Evolutionary conservation across 2,113 vertebrate species (phyloP), one percentile per base, ranked within the genome.

Genomic region (Astur gentilis): DNA sequence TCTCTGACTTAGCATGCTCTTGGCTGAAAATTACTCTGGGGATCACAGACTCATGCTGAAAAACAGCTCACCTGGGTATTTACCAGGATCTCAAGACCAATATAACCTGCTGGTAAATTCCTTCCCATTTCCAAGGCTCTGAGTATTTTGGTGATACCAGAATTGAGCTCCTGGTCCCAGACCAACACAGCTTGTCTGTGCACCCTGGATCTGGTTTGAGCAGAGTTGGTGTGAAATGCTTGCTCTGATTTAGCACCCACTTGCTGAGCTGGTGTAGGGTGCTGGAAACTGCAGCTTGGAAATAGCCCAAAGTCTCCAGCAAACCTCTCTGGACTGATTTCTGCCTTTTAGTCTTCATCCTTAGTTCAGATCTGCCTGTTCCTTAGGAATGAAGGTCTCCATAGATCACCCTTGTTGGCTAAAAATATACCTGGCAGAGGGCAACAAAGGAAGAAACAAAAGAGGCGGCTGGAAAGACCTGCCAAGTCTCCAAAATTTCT

Each of bases 121-220:
- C 71, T 77, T 27, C 64, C 40, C 3, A 0, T 77, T 78, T 36
- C 76, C 65, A 45, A n/a, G 40, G n/a, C 52, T 64, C 47, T 3
- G 47, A 57, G 16, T 29, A 26, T 77, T 86, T 80, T 21, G 44
- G 44, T 34, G 79, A 55, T 9, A 7, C 10, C 66, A 66, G 76
- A 47, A 42, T 14, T 6, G 6, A 65, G 52, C 26, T 84, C 42
- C 72, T n/a, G 71, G 36, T 55, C 45, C 78, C 47, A 57, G 29
- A 55, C 11, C 1, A 0, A 36, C 42, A 40, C 44, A 50, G 61
- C 57, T 47, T 0, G 0, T 57, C 78, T 0, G 0, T 25, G 47
- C 42, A n/a, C 19, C 36, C 29, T 0, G 0, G 60, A 12, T 36
- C 29, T 54, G 64, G 38, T n/a, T 76, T 6, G 10, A 76, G 52